These are phyloP conservation scores for Folsomia candida DNA, from an alignment of 2,888 invertebrate species.

Conservation along the genomic window DNA sequence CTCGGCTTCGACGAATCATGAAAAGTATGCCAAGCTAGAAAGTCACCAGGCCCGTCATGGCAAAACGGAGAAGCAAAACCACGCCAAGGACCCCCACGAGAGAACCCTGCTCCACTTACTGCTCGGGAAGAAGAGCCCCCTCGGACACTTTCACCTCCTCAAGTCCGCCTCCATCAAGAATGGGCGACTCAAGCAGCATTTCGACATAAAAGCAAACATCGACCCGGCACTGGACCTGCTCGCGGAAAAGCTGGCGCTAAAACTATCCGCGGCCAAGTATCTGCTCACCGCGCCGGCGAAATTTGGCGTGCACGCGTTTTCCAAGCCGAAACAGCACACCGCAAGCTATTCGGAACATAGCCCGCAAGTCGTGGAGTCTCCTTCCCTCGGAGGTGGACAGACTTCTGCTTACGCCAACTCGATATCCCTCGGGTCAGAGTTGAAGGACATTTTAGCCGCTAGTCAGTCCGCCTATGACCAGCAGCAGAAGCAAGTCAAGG, in stretches of 20 bases:
- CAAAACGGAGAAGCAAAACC: neutral
- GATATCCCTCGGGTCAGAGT: neutral
- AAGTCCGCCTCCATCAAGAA: slow-evolving; percentile 11
- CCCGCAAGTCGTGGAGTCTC: slow-evolving; percentile 27
- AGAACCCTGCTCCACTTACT: slow-evolving; percentile 37
- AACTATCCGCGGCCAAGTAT: slow-evolving; percentile 38
- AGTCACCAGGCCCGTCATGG: slow-evolving; percentile 12
- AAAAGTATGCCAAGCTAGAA: neutral
- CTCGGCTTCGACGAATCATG: slow-evolving; percentile 11
- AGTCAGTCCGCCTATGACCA: neutral
- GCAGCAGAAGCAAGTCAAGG: neutral
- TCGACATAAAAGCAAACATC: slow-evolving; percentile 33
- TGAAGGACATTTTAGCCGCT: neutral
- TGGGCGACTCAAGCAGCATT: slow-evolving; percentile 22
- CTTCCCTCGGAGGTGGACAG: neutral
- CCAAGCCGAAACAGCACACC: slow-evolving; percentile 13
- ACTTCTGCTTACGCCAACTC: neutral
- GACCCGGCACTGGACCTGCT: slow-evolving; percentile 47
- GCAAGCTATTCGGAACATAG: slow-evolving; percentile 39
- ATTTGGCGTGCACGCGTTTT: slow-evolving; percentile 11
- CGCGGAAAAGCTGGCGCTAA: slow-evolving; percentile 49
- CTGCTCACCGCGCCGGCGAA: slow-evolving; percentile 21
- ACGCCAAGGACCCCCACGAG: slow-evolving; percentile 11
- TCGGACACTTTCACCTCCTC: slow-evolving; percentile 24
- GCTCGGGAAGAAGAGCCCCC: slow-evolving; percentile 22